Evolutionary conservation across 2,888 invertebrate species (phyloP).

Genomic region (Zaprionus lineosus): DNA sequence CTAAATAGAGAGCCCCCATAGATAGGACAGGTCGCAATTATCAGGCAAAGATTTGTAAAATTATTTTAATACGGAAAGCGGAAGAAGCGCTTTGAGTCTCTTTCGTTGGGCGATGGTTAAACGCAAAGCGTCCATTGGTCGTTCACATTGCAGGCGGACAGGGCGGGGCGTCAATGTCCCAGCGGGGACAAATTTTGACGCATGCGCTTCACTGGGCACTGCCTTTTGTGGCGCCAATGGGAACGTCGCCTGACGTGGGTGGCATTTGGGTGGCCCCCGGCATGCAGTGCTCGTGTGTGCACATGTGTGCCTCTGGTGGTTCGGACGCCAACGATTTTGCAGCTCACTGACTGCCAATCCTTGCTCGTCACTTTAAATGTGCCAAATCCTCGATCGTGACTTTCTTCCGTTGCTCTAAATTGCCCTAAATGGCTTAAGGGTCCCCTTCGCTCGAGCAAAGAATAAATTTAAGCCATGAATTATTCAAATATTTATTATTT

Average conservation of each 20-base stretch:
- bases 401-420: too few species aligned
- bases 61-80: constrained; percentile 28
- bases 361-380: too few species aligned
- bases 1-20: constrained; percentile 42
- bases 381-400: too few species aligned
- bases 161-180: neutral
- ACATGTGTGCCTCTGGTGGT: neutral
- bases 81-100: constrained; percentile 42
- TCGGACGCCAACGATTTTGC: constrained; percentile 19
- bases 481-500: too few species aligned
- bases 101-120: constrained; percentile 24
- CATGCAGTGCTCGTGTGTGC: too few species aligned
- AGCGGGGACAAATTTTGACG: constrained; percentile 18
- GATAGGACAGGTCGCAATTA: constrained; percentile 53
- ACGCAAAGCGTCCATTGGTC: constrained; percentile 61
- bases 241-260: constrained; percentile 48
- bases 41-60: too few species aligned
- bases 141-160: constrained; percentile 11
- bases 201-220: constrained; percentile 33
- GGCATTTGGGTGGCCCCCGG: constrained; percentile 21
- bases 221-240: constrained; percentile 54
- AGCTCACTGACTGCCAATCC: constrained; percentile 19
- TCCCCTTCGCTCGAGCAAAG: too few species aligned
- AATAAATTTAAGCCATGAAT: too few species aligned
- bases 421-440: too few species aligned